Conservation (phyloP, 2,797 vertebrate genomes). For the Eremophila alpestris region DNA sequence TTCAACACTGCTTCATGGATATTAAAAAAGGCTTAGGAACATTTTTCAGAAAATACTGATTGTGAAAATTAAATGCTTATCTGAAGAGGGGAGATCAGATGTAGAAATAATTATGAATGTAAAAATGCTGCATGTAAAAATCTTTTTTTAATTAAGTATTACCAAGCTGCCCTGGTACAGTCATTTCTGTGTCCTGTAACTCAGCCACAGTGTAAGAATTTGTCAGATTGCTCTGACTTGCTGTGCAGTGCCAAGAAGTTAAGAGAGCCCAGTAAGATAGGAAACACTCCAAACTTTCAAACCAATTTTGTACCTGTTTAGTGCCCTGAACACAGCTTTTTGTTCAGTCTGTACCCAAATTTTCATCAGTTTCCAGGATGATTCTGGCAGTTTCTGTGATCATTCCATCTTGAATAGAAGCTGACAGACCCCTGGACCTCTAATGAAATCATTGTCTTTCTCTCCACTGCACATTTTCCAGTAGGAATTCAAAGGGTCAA, state of each 20-base stretch:
- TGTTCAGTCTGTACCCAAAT: neutral
- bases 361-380: neutral
- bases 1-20: neutral
- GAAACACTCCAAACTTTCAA: neutral
- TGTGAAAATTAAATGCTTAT: neutral
- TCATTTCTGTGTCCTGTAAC: neutral
- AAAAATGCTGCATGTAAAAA: neutral
- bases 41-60: neutral
- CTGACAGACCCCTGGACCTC: neutral
- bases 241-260: neutral
- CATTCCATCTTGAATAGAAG: neutral
- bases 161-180: neutral
- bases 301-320: neutral
- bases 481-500: neutral
- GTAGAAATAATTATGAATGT: neutral
- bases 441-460: neutral
- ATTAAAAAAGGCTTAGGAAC: neutral
- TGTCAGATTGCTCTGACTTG: neutral
- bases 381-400: neutral
- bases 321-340: neutral
- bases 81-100: neutral
- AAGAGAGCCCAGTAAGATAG: neutral
- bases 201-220: neutral
- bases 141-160: slow-evolving; percentile 29
- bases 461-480: neutral